Conservation (phyloP, 2,888 invertebrate genomes). For the Watsonalla binaria region DNA sequence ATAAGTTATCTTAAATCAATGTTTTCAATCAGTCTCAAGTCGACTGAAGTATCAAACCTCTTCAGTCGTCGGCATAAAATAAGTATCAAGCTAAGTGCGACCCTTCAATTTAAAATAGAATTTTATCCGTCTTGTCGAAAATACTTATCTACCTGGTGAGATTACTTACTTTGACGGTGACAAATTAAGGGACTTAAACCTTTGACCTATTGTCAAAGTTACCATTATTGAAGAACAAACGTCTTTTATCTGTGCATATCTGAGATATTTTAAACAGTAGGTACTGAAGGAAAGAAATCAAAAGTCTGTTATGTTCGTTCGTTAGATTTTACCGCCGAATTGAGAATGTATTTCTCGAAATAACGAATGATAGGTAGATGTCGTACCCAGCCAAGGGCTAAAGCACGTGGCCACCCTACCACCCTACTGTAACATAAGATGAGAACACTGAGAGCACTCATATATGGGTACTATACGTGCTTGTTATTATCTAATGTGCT, state of each 20-base stretch:
- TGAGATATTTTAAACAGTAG: background rate
- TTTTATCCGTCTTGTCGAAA: background rate
- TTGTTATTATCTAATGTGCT: background rate
- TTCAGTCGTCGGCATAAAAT: background rate
- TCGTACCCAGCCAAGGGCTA: background rate
- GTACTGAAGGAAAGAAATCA: no score
- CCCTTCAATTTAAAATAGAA: background rate
- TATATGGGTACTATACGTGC: background rate
- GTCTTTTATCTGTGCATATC: background rate
- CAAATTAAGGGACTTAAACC: background rate
- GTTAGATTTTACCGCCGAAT: no score
- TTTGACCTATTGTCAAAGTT: background rate
- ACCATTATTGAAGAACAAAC: background rate
- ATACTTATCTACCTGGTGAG: background rate
- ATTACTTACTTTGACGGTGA: background rate
- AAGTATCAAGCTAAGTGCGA: background rate
- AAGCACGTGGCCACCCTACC: background rate
- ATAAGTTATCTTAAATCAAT: background rate
- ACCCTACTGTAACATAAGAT: background rate
- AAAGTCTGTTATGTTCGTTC: no score
- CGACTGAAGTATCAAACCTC: background rate
- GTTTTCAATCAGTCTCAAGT: background rate
- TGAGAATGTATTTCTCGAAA: background rate
- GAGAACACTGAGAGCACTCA: background rate
- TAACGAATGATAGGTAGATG: background rate